Conservation (phyloP, 2,113 vertebrate species). For the Corythoichthys haematopterus region DNA sequence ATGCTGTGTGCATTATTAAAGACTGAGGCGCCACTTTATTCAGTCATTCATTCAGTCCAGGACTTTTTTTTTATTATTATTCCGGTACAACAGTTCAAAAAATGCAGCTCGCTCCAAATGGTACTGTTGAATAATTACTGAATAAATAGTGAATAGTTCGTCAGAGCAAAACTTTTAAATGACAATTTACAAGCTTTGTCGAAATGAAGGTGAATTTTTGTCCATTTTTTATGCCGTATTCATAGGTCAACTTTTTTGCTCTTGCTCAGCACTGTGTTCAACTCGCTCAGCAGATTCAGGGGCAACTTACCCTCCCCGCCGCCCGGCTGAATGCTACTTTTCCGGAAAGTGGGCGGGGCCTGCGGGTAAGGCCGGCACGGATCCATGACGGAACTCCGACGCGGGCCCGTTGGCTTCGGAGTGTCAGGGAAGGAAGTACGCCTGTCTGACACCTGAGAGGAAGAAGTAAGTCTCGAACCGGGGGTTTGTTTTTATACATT, state of each 20-base stretch:
- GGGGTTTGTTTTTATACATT: too few relatives aligned
- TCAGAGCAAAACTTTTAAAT: too few relatives aligned
- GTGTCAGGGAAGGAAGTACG: slow-evolving; percentile 13
- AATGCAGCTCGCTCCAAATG: neutral
- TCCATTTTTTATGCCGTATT: neutral
- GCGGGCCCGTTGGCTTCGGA: neutral
- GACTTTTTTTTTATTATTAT: slow-evolving; percentile 42
- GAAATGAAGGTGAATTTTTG: neutral
- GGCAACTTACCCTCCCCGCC: slow-evolving; percentile 64
- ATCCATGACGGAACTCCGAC: slow-evolving; percentile 3
- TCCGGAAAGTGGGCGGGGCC: slow-evolving; percentile 2
- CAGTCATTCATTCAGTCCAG: neutral
- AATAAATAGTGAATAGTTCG: neutral
- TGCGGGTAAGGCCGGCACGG: slow-evolving; percentile 5
- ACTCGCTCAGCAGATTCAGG: slow-evolving; percentile 80
- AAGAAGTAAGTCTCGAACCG: neutral
- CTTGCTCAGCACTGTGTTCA: slow-evolving; percentile 81
- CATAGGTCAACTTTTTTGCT: slow-evolving; percentile 56
- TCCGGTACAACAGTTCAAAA: neutral
- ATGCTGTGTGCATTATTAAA: slow-evolving; percentile 62
- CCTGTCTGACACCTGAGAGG: slow-evolving; percentile 24
- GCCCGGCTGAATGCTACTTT: neutral
- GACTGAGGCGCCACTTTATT: slow-evolving; percentile 18
- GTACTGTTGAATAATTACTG: neutral
- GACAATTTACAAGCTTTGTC: too few relatives aligned